Evolutionary conservation across 2,113 vertebrate genomes (phyloP).

Genomic region (Steatornis caripensis): DNA sequence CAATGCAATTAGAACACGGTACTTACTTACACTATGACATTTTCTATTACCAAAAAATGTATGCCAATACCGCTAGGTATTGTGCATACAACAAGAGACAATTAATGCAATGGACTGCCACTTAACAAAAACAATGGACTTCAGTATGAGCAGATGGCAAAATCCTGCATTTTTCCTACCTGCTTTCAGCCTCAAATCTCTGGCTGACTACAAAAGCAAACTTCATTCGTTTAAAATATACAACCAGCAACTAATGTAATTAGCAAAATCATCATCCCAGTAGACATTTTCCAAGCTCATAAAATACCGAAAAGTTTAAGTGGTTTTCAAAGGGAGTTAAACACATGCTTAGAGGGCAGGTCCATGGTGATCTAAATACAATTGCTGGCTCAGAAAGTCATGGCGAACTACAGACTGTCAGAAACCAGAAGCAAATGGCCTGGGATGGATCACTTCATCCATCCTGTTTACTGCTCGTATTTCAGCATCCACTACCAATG

Average conservation of each 20-base stretch:
- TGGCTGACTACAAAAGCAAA: not conserved
- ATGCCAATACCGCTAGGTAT: not conserved
- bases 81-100: not conserved
- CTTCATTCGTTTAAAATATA: not conserved
- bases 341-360: not conserved
- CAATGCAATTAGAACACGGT: not conserved
- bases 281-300: not conserved
- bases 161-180: not conserved
- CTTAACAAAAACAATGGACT: not conserved
- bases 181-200: not conserved
- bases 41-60: constrained; percentile 11
- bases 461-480: not conserved
- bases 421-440: not conserved
- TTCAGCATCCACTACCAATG: not conserved
- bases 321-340: not conserved
- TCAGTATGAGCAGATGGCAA: not conserved
- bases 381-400: not conserved
- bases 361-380: not conserved
- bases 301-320: not conserved
- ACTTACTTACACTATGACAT: constrained; percentile 32
- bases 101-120: not conserved
- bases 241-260: not conserved
- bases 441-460: not conserved
- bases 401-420: not conserved
- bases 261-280: not conserved